A percentile compares a stretch with the other conserved stretches of the same genome.
These are phyloP conservation scores for Altica lythri DNA, from an alignment of 2,888 invertebrate genomes.

Conservation along the genomic window DNA sequence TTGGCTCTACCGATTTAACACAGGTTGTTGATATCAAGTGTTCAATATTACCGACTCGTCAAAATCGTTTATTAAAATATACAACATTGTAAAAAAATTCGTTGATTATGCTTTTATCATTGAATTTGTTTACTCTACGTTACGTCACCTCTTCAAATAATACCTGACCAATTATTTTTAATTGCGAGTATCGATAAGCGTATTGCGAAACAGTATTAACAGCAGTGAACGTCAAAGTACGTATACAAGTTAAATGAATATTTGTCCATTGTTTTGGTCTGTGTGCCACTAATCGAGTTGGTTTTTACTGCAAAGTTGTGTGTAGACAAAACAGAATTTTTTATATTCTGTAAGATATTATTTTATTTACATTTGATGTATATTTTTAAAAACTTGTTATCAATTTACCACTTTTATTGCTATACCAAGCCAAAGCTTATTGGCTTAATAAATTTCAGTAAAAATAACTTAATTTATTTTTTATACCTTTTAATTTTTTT, in stretches of 20 bases:
- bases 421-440: too few species aligned
- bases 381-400: too few species aligned
- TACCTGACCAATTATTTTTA: constrained; percentile 27
- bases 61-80: constrained; percentile 3
- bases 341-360: too few species aligned
- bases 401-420: too few species aligned
- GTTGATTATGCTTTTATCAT: constrained; percentile 31
- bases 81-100: constrained; percentile 23
- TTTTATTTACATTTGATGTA: too few species aligned
- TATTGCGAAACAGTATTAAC: constrained; percentile 16
- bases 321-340: too few species aligned
- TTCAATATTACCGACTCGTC: constrained; percentile 12
- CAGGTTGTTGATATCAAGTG: constrained; percentile 4
- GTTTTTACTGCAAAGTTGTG: background rate
- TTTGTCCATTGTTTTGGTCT: background rate
- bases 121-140: constrained; percentile 27
- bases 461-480: too few species aligned
- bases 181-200: constrained; percentile 33
- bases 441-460: too few species aligned
- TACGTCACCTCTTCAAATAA: constrained; percentile 31
- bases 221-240: constrained; percentile 24
- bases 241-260: constrained; percentile 15
- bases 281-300: constrained; percentile 8
- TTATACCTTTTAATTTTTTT: too few species aligned
- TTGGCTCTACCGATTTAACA: too few species aligned